Evolutionary conservation across 2,888 invertebrate species (phyloP).

Genomic region (Thumatha senex): DNA sequence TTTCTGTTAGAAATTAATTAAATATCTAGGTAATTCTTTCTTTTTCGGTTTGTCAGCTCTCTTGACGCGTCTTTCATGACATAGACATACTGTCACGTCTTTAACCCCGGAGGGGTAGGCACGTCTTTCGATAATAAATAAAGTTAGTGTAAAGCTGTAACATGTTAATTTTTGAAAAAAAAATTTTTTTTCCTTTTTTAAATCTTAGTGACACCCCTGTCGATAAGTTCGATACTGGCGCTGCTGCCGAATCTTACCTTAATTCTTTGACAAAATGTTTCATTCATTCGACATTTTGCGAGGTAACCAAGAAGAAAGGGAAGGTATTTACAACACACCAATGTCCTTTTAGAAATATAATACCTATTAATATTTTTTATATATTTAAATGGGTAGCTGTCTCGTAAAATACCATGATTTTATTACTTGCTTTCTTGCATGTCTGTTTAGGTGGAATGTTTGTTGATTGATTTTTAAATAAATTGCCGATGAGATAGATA

Average conservation of each 20-base stretch:
- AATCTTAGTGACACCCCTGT: conserved; percentile 9
- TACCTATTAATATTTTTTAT: background rate
- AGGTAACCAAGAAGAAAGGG: conserved; percentile 20
- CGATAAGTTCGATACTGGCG: conserved; percentile 5
- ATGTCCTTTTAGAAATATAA: conserved; percentile 2
- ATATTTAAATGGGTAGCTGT: conserved; percentile 7
- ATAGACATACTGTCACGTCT: too few species aligned
- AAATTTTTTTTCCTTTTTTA: background rate
- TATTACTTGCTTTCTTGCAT: background rate
- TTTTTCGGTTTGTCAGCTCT: too few species aligned
- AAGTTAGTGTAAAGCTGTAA: too few species aligned
- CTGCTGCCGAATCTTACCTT: conserved; percentile 17
- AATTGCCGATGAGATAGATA: too few species aligned
- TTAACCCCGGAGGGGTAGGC: too few species aligned
- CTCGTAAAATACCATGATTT: conserved; percentile 7
- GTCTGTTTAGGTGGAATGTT: too few species aligned
- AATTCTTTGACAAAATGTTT: conserved; percentile 32
- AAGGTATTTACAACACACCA: conserved; percentile 13
- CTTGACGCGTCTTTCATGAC: too few species aligned
- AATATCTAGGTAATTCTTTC: too few species aligned
- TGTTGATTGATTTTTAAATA: too few species aligned
- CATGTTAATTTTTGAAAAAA: too few species aligned
- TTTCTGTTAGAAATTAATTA: too few species aligned
- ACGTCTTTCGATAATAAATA: too few species aligned
- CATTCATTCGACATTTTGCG: conserved; percentile 24